Base-by-base conservation (phyloP, 2,888 invertebrate genomes). In the Adelognathus sp. region DNA sequence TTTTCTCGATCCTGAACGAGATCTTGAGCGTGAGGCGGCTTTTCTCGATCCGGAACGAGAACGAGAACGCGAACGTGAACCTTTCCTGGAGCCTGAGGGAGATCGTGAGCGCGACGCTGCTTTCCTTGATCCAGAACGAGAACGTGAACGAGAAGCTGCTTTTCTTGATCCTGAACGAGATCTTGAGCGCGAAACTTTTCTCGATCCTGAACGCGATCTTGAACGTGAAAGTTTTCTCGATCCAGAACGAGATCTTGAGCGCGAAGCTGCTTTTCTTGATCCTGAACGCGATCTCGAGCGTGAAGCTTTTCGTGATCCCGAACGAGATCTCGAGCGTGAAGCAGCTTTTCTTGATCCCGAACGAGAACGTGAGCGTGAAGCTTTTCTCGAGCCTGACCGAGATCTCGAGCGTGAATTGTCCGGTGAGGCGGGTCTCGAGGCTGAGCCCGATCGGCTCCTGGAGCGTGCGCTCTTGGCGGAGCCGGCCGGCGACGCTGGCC, bases 271-370 rank as follows among this genome's bases (percentile, higher is more conserved):
- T 60, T 82, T 84, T 7, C 78, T 82, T 3, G 80, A 61, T 27
- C 77, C 82, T 52, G 82, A 73, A 61, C 74, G 78, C 6, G 82
- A 82, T 31, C 80, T 24, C 52, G 79, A 81, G n/a, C 81, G 74
- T 50, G 74, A 78, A 74, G 84, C 84, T 79, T 84, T 75, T n/a
- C 71, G 70, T 9, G 76, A 74, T 16, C 69, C 79, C 3, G 90
- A 90, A 52, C 88, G 82, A 31, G 89, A 87, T 80, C 85, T 71
- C 61, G 82, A 85, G 11, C 86, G 82, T 0, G 90, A 91, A 29
- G 81, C 66, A 29, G 82, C 83, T 27, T 80, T 83, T 36, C 79
- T 83, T 36, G 82, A 78, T 63, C 78, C 78, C 11, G 83, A 82
- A 5, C 79, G 27, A 54, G 81, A 81, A 36, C 81, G 67, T 41